A percentile compares a stretch with the other conserved stretches of the same genome.
Conservation (phyloP, 2,888 invertebrate species). For the Catocala nupta region DNA sequence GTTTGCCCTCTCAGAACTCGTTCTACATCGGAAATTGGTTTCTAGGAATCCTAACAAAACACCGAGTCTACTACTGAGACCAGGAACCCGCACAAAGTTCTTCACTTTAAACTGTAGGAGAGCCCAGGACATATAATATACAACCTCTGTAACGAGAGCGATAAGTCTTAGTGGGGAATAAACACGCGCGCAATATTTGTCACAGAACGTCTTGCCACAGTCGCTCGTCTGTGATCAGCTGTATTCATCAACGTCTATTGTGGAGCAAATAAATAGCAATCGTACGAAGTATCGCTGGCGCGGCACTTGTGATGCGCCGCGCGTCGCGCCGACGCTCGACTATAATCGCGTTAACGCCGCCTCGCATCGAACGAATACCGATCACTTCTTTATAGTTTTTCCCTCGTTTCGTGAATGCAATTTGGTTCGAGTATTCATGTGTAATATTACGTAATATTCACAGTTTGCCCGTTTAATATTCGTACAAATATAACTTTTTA, state of each 20-base stretch:
- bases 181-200: neutral
- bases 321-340: neutral
- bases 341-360: constrained; percentile 5
- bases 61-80: neutral
- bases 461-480: constrained; percentile 15
- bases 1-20: neutral
- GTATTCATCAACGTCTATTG: constrained; percentile 1
- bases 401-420: constrained; percentile 10
- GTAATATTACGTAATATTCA: constrained; percentile 17
- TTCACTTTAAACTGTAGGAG: neutral
- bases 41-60: constrained; percentile 8
- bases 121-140: neutral
- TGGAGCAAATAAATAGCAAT: neutral
- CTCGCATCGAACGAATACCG: constrained; percentile 3
- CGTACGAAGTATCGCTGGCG: neutral
- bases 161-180: too few relatives aligned
- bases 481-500: constrained; percentile 19
- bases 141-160: too few relatives aligned
- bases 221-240: neutral
- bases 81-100: neutral
- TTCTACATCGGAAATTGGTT: neutral
- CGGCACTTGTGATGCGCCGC: neutral
- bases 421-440: constrained; percentile 14
- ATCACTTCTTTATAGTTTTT: constrained; percentile 8
- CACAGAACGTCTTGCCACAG: too few relatives aligned